phyloP scores from a whole-genome alignment of 2,797 vertebrate species.

The Buceros bicornis region DNA sequence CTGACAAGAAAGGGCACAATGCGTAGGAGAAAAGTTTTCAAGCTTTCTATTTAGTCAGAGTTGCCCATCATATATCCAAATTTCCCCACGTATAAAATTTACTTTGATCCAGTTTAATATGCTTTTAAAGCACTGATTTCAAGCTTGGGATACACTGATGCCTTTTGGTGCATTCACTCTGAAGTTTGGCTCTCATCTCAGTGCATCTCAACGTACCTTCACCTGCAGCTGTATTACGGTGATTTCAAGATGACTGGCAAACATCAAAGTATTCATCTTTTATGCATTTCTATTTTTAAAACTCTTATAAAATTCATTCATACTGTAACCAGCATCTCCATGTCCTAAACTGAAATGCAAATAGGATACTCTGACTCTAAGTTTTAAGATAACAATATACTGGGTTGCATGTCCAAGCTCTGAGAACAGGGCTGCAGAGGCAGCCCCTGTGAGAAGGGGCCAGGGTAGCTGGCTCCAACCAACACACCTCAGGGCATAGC shows the following conservation, averaged over 20 bases:
- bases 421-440: rapidly evolving
- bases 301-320: neutral
- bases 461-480: rapidly evolving
- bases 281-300: neutral
- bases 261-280: neutral
- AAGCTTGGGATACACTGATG: neutral
- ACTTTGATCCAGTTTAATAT: neutral
- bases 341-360: neutral
- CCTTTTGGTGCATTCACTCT: neutral
- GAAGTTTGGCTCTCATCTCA: neutral
- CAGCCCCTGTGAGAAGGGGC: rapidly evolving
- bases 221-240: neutral
- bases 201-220: neutral
- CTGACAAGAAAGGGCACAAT: neutral
- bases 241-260: neutral
- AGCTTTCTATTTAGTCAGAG: neutral
- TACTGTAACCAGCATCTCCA: rapidly evolving
- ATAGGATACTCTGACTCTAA: neutral
- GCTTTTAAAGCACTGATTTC: neutral
- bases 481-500: rapidly evolving
- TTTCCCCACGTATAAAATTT: neutral
- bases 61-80: neutral
- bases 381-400: neutral
- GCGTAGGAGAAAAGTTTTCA: neutral
- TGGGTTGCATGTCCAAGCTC: rapidly evolving